Evolutionary conservation across 2,797 vertebrate genomes (phyloP).

Genomic region (Ptychobarbus kaznakovi): DNA sequence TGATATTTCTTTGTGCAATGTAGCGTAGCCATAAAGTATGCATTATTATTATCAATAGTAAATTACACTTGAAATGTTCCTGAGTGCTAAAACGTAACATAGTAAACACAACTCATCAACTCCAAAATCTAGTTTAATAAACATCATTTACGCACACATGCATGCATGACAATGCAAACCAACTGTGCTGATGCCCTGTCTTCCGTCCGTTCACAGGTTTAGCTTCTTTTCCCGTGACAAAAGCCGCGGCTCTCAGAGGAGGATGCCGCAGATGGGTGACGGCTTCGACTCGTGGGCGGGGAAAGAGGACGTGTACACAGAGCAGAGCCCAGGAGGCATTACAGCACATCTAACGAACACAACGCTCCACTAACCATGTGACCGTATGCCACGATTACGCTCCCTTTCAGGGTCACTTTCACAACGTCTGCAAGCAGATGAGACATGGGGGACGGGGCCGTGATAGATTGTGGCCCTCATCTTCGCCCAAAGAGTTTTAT

Average conservation of each 20-base stretch:
- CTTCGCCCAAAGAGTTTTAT: constrained; percentile 22
- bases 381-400: constrained; percentile 32
- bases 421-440: constrained; percentile 17
- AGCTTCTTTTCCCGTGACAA: constrained; percentile 98
- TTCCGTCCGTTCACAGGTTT: constrained; percentile 82
- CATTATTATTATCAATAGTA: not conserved
- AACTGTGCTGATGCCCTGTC: not conserved
- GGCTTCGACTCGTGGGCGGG: constrained; percentile 83
- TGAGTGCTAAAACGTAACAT: not conserved
- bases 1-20: not conserved
- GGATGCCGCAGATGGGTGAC: constrained; percentile 72
- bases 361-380: constrained; percentile 49
- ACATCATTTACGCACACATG: not conserved
- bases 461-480: constrained; percentile 8
- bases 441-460: constrained; percentile 13
- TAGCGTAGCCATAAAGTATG: not conserved
- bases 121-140: not conserved
- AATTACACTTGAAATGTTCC: not conserved
- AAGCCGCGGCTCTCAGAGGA: constrained; percentile 82
- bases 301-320: constrained; percentile 87
- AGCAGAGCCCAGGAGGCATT: constrained; percentile 95
- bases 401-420: constrained; percentile 37
- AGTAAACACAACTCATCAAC: too few relatives aligned
- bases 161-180: not conserved
- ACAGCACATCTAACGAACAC: constrained; percentile 87